A percentile compares a stretch with the other conserved stretches of the same genome.
Conservation (phyloP, 2,888 invertebrate genomes). For the Micropterix aruncella region DNA sequence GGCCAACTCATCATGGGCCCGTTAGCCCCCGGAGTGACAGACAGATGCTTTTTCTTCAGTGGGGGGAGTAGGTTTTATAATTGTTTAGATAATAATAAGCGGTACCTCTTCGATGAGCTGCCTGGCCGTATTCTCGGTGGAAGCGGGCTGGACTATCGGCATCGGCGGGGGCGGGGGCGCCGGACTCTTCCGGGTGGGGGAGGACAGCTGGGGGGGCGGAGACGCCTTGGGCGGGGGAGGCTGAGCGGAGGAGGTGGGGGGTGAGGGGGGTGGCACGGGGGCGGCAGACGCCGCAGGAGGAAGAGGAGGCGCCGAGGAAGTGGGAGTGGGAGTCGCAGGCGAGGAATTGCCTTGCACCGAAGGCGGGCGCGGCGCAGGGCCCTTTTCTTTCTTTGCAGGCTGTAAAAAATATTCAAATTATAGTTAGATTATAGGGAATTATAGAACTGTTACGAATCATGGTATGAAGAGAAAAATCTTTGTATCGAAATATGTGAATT, state of each 20-base stretch:
- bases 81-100: no score
- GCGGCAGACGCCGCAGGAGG: slow-evolving; percentile 13
- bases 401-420: no score
- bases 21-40: no score
- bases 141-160: slow-evolving; percentile 18
- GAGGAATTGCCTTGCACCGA: slow-evolving; percentile 24
- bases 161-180: slow-evolving; percentile 13
- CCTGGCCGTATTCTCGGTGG: slow-evolving; percentile 15
- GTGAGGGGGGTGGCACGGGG: slow-evolving; percentile 14
- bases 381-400: slow-evolving; percentile 70
- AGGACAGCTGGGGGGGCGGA: slow-evolving; percentile 8
- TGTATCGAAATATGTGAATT: no score
- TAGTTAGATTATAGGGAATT: no score
- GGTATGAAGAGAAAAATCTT: no score
- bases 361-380: slow-evolving; percentile 65
- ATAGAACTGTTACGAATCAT: no score
- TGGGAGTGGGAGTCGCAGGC: slow-evolving; percentile 12
- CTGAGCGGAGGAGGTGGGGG: slow-evolving; percentile 17
- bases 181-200: slow-evolving; percentile 9
- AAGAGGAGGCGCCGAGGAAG: slow-evolving; percentile 14
- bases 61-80: no score
- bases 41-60: no score
- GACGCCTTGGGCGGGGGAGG: slow-evolving; percentile 11
- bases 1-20: no score
- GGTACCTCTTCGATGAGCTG: slow-evolving; percentile 25